Base-by-base conservation (phyloP, 2,797 vertebrate species). In the Allobates femoralis region DNA sequence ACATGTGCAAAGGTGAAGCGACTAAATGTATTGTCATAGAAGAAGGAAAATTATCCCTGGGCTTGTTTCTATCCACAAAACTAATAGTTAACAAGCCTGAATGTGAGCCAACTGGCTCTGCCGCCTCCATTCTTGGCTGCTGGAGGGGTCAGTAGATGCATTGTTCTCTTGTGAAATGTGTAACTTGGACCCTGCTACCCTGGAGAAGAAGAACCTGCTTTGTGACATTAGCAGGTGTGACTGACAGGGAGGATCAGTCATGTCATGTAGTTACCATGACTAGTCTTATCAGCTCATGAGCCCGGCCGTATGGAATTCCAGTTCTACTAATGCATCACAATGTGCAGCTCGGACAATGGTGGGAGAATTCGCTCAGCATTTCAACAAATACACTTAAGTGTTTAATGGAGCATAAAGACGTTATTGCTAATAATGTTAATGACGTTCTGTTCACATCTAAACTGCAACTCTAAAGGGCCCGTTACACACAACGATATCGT, bases 131-230 rank as follows among this genome's bases (percentile, higher is more conserved):
- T 73, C 56, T 58, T 41, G 79, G 58, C 28, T 77, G 46, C 60
- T 46, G 14, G 84, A 80, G 19, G 50, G 58, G 58, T 66, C 85
- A 82, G 69, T 66, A 26, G 62, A 75, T 11, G 60, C 79, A 81
- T 86, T 86, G 73, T 86, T 86, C 71, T 82, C 50, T 51, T 41
- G 50, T 37, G 46, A 86, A 67, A 83, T 79, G 62, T 41, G 75
- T 50, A 81, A 60, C 84, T 30, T 46, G 51, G 85, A 82, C 79
- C 84, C 73, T 71, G 60, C 71, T 41, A 67, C 74, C 66, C 32
- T 51, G 32, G 26, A 79, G 84, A 53, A 34, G 67, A 73, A 81
- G 51, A 81, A 82, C 80, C 58, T 67, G 82, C 76, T 85, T 53
- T 60, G 82, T 85, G n/a, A 69, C 87, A 81, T 58, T 76, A 73